A percentile compares a stretch with the other conserved stretches of the same genome.
These are phyloP conservation scores for Taeniopygia guttata DNA, from an alignment of 2,797 vertebrate genomes.

Conservation along the genomic window DNA sequence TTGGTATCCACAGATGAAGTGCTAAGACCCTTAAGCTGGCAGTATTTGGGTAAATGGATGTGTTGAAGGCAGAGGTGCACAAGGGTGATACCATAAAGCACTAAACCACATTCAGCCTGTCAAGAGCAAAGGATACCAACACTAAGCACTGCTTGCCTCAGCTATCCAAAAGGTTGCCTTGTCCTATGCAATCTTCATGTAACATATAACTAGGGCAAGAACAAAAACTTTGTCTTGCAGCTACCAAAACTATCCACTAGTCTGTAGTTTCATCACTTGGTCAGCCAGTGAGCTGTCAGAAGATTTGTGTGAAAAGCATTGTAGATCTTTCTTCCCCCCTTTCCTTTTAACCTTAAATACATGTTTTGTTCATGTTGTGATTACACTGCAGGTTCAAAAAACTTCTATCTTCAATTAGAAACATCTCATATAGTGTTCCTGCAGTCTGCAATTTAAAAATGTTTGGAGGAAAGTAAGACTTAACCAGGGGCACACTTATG, in stretches of 20 bases:
- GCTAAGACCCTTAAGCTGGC: neutral
- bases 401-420: neutral
- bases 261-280: neutral
- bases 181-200: slow-evolving; percentile 20
- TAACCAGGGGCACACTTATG: neutral
- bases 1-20: neutral
- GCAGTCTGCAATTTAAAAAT: neutral
- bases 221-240: neutral
- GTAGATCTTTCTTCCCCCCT: neutral
- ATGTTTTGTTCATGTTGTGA: neutral
- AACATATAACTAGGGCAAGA: neutral
- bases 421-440: neutral
- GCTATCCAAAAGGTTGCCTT: slow-evolving; percentile 27
- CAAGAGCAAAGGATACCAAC: neutral
- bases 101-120: neutral
- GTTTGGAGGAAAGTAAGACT: neutral
- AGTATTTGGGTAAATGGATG: neutral
- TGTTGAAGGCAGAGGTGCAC: neutral
- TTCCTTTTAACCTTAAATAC: neutral
- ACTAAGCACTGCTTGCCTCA: slow-evolving; percentile 13
- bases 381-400: neutral
- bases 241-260: neutral
- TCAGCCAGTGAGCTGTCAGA: neutral
- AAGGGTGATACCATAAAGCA: neutral
- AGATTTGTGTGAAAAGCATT: neutral